phyloP scores from a whole-genome alignment of 2,888 invertebrate genomes.

The Drosophila eohydei region DNA sequence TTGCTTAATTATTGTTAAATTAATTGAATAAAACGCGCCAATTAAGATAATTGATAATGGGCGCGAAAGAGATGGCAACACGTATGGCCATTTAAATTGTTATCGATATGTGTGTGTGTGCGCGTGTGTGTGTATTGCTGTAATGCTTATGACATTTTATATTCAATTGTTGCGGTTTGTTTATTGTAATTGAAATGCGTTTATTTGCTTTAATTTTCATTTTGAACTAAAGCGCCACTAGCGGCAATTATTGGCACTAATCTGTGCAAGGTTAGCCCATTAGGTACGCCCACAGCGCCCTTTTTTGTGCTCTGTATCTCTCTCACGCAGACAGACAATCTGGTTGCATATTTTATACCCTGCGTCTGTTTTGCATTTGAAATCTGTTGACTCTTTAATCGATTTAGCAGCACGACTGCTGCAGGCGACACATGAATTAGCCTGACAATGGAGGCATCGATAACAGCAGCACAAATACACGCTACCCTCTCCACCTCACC shows the following conservation, averaged over 20 bases:
- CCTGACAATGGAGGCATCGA: constrained; percentile 65
- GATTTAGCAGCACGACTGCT: constrained; percentile 68
- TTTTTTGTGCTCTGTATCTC: neutral
- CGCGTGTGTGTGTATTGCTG: neutral
- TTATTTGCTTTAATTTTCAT: constrained; percentile 34
- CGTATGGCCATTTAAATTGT: constrained; percentile 3
- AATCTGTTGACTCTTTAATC: constrained; percentile 74
- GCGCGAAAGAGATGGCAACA: constrained; percentile 18
- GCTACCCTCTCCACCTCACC: neutral
- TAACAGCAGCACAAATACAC: constrained; percentile 35
- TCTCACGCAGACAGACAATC: constrained; percentile 6
- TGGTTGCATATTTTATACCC: constrained; percentile 45
- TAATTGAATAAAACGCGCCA: constrained; percentile 17
- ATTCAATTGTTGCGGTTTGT: constrained; percentile 62
- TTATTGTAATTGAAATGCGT: constrained; percentile 57
- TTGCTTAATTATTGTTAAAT: constrained; percentile 12
- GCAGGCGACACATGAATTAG: constrained; percentile 79
- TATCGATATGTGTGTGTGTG: constrained; percentile 11
- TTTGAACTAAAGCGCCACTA: constrained; percentile 2
- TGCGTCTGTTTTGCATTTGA: constrained; percentile 35
- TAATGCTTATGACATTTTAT: constrained; percentile 37
- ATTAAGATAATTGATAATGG: constrained; percentile 42
- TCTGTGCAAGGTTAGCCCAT: constrained; percentile 33
- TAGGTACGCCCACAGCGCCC: constrained; percentile 2
- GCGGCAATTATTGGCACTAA: constrained; percentile 42